Percentiles rank a stretch among this genome's conserved stretches.
phyloP scores from a whole-genome alignment of 1,140 invertebrate genomes.

The Bombus picipes region DNA sequence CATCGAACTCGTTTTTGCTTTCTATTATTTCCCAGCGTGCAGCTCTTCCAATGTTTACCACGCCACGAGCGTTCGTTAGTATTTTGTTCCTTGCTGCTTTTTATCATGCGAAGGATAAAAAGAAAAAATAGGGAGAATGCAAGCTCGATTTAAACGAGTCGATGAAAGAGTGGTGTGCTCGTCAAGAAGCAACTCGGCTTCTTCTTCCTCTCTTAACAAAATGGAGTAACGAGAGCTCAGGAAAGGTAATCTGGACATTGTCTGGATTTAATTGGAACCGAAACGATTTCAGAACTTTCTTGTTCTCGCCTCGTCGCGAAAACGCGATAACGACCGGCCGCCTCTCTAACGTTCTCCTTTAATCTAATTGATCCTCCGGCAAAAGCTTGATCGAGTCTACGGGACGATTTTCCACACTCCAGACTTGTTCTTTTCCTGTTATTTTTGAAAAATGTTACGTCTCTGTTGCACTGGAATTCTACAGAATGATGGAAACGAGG shows the following conservation, averaged over 20 bases:
- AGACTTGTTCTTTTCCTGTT: not conserved
- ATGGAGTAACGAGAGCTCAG: slow-evolving; percentile 38
- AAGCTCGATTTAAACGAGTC: not conserved
- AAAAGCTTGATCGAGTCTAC: slow-evolving; percentile 59
- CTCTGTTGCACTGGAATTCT: not conserved
- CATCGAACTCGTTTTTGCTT: not conserved
- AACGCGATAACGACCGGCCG: slow-evolving; percentile 57
- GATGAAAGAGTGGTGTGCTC: not conserved
- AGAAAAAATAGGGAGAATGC: not conserved
- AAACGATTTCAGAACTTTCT: slow-evolving; percentile 61
- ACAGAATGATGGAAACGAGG: no score
- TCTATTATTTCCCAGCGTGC: not conserved
- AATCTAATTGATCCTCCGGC: slow-evolving; percentile 52
- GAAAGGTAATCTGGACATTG: slow-evolving; percentile 63
- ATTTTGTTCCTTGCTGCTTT: not conserved
- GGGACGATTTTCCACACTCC: not conserved
- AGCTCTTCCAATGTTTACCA: not conserved
- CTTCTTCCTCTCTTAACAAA: slow-evolving; percentile 5
- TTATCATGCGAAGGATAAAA: not conserved
- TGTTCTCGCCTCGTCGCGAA: slow-evolving; percentile 46
- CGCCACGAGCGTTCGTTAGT: not conserved
- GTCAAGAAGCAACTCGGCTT: not conserved
- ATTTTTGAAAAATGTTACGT: not conserved
- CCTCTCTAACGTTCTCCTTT: slow-evolving; percentile 32
- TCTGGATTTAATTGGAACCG: slow-evolving; percentile 64